Evolutionary conservation across 2,797 vertebrate genomes (phyloP).

Genomic region (Margarornis squamiger): DNA sequence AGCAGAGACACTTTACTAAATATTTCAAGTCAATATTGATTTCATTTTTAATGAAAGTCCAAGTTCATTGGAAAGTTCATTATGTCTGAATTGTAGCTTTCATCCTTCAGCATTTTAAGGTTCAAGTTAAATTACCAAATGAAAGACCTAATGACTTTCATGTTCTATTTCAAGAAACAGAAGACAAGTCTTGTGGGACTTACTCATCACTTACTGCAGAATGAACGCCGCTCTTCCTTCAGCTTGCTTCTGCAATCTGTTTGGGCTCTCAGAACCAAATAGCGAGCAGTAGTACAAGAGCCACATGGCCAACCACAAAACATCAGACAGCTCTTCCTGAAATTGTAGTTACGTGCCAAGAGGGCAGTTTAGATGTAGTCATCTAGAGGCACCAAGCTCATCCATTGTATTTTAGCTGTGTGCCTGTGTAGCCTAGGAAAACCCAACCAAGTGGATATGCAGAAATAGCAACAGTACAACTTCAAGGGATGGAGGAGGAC

Average conservation of each 20-base stretch:
- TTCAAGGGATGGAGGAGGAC: neutral
- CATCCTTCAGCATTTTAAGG: neutral
- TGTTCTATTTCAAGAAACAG: slow-evolving; percentile 8
- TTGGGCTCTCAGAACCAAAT: neutral
- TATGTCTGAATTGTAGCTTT: neutral
- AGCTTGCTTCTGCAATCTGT: neutral
- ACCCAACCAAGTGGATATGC: neutral
- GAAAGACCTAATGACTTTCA: neutral
- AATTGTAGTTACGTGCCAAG: neutral
- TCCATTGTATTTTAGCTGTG: neutral
- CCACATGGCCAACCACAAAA: neutral
- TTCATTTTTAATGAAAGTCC: neutral
- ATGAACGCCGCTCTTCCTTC: neutral
- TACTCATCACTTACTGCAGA: neutral
- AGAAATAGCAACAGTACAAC: neutral
- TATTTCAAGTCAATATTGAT: neutral
- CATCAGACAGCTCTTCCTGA: neutral
- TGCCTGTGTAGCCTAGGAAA: neutral
- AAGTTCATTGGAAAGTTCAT: neutral
- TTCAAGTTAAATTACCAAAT: neutral
- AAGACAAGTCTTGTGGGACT: neutral
- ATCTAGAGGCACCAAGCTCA: neutral
- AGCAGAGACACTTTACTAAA: neutral
- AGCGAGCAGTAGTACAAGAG: neutral
- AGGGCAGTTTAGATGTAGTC: neutral